Evolutionary conservation across 1,140 invertebrate species (phyloP).

Genomic region (Lepidurus apus): DNA sequence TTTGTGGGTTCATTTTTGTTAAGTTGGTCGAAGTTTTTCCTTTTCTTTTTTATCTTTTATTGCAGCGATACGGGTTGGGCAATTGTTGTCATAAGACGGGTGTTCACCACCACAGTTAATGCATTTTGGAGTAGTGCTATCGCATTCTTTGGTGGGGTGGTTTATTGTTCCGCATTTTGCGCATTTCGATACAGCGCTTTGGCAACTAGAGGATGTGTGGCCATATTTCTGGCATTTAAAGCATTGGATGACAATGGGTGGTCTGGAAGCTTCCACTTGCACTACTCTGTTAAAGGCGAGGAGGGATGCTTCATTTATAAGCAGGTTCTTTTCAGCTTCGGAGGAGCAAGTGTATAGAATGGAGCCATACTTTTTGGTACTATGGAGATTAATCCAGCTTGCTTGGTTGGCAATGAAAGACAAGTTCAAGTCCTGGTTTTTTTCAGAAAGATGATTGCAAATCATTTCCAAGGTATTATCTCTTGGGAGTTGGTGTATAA

Average conservation of each 20-base stretch:
- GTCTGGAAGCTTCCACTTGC: background rate
- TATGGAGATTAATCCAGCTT: background rate
- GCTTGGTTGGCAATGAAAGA: too few relatives aligned
- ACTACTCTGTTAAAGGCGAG: conserved; percentile 12
- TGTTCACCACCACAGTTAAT: conserved; percentile 15
- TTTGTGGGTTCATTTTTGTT: too few relatives aligned
- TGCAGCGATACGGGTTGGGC: background rate
- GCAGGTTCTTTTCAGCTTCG: background rate
- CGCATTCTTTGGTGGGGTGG: background rate
- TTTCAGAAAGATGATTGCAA: too few relatives aligned
- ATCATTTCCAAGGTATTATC: too few relatives aligned
- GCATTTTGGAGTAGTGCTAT: background rate
- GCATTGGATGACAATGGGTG: background rate
- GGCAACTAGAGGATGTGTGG: background rate
- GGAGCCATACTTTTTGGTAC: too few relatives aligned
- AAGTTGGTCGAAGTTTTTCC: too few relatives aligned
- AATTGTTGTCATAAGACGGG: background rate
- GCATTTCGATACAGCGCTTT: background rate
- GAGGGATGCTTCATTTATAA: background rate
- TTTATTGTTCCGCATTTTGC: background rate
- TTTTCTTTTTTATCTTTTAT: background rate
- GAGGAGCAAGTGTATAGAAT: too few relatives aligned
- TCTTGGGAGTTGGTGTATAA: too few relatives aligned
- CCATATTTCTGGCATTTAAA: too few relatives aligned
- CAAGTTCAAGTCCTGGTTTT: too few relatives aligned